Conservation (phyloP, 2,113 vertebrate genomes). For the Siphamia tubifer region DNA sequence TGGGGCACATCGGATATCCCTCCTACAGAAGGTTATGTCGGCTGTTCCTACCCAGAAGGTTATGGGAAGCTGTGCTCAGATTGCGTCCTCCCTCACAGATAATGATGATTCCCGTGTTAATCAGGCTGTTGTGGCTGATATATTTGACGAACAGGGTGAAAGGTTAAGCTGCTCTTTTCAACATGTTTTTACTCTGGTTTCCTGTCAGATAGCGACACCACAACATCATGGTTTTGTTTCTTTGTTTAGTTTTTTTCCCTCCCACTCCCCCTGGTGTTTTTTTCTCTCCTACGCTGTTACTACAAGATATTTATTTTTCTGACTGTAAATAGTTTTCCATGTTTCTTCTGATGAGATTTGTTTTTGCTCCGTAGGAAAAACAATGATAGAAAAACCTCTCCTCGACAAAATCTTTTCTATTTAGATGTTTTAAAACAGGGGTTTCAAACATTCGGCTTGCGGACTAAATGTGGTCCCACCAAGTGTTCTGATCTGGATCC, state of each 20-base stretch:
- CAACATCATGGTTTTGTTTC: not conserved
- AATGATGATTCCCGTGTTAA: slow-evolving; percentile 61
- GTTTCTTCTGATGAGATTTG: slow-evolving; percentile 46
- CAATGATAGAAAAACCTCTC: slow-evolving; percentile 41
- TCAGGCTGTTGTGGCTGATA: slow-evolving; percentile 77
- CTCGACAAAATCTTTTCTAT: not conserved
- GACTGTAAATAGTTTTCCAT: slow-evolving; percentile 48
- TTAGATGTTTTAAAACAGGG: too few relatives aligned
- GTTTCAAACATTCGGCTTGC: too few relatives aligned
- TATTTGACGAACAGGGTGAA: slow-evolving; percentile 68
- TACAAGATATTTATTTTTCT: not conserved
- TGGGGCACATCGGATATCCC: slow-evolving; percentile 72
- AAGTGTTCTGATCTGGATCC: too few relatives aligned
- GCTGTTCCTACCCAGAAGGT: slow-evolving; percentile 79
- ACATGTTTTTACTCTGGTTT: slow-evolving; percentile 36
- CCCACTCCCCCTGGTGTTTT: slow-evolving; percentile 20
- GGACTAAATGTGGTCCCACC: too few relatives aligned
- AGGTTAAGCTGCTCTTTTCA: slow-evolving; percentile 60
- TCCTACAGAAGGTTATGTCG: slow-evolving; percentile 73
- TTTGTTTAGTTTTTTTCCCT: slow-evolving; percentile 8
- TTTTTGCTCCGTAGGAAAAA: slow-evolving; percentile 32
- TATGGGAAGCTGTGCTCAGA: slow-evolving; percentile 73
- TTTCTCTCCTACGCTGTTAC: slow-evolving; percentile 34
- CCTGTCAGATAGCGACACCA: slow-evolving; percentile 38
- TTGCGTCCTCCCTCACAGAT: slow-evolving; percentile 53